Conservation (phyloP, 2,888 invertebrate species). For the Endomychus coccineus region DNA sequence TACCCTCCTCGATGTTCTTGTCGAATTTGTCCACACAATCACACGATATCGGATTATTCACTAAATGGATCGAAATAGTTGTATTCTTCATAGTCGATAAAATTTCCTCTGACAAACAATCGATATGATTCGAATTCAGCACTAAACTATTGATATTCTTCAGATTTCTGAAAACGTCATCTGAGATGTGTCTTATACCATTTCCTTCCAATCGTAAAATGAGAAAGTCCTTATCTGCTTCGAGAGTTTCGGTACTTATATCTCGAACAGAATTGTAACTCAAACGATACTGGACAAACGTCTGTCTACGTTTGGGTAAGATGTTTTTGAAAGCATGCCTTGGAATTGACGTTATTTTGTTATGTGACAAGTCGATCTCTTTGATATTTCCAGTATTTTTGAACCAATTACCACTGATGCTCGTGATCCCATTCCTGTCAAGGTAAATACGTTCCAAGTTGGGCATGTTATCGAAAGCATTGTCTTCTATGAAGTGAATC, state of each 20-base stretch:
- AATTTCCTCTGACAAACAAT: constrained; percentile 27
- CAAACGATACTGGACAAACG: constrained; percentile 11
- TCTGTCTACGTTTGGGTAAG: not conserved
- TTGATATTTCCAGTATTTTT: constrained; percentile 19
- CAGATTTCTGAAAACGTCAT: constrained; percentile 18
- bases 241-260: constrained; percentile 22
- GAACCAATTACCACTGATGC: constrained; percentile 26
- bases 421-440: constrained; percentile 27
- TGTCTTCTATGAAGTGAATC: constrained; percentile 25
- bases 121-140: constrained; percentile 24
- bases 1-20: constrained; percentile 11
- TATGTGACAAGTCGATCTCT: constrained; percentile 27
- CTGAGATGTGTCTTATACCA: constrained; percentile 18
- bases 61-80: constrained; percentile 20
- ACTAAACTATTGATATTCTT: constrained; percentile 23
- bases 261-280: constrained; percentile 15
- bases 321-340: constrained; percentile 13
- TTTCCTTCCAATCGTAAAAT: constrained; percentile 28
- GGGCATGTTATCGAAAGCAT: constrained; percentile 25
- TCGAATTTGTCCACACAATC: constrained; percentile 26
- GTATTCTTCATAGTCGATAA: constrained; percentile 19
- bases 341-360: constrained; percentile 22
- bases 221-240: constrained; percentile 19
- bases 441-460: constrained; percentile 26
- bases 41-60: constrained; percentile 28